Base-by-base conservation (phyloP, 2,888 invertebrate species). In the Melanostoma mellinum region DNA sequence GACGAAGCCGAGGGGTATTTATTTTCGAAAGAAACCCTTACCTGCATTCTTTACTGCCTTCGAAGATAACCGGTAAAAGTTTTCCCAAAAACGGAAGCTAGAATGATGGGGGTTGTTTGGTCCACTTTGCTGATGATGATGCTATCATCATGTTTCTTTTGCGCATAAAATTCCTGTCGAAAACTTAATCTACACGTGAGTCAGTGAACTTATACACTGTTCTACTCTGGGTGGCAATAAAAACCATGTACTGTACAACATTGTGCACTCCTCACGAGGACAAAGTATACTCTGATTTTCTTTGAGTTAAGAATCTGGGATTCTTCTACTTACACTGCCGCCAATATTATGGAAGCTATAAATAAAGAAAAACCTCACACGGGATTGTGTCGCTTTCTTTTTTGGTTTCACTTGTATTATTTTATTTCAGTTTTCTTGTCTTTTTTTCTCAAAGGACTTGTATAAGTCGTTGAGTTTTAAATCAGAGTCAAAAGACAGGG, bases 151-250 rank as follows among this genome's bases (percentile, higher is more conserved):
- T 78, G 84, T 67, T 84, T 71, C 67, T 74, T 79, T 58, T 69
- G 84, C 63, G 71, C 84, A 84, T 79, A 84, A 75, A 79, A 84
- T 48, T 74, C 84, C 78, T 79, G 69, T 71, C 84, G 84, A 84
- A 84, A 84, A 84, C 79, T 84, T 84, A 84, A 84, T 78, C 74
- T 79, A 84, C 78, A 84, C 84, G 84, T 84, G 84, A 79, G 84
- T 84, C 84, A 84, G 67, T 84, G 84, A 84, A 84, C 84, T 79
- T 56, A 50, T 75, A 44, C 36, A 65, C 61, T 46, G 56, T 68
- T 53, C 53, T 32, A 55, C 42, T 68, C 52, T 73, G 56, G 71
- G 5, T 71, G 74, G 84, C 69, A 84, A 84, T 84, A 84, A 84
- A 84, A 84, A 40, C 53, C 78, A 67, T 77, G 82, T 82, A 82